Percentiles rank a stretch among this genome's conserved stretches.
Conservation (phyloP, 2,113 vertebrate genomes). For the Lathamus discolor region DNA sequence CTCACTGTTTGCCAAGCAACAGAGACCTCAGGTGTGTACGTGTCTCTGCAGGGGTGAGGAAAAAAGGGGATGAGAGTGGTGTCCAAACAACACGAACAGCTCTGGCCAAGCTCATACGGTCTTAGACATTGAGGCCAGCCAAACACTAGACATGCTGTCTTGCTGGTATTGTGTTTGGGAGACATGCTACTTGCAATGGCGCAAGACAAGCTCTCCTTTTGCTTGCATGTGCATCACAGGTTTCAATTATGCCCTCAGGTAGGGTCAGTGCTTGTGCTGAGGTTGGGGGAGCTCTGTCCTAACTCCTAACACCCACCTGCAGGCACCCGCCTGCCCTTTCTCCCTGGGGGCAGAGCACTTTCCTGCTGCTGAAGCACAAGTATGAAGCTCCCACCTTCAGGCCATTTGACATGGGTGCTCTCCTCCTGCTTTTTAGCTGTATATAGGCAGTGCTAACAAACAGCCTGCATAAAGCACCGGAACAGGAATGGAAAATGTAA, state of each 20-base stretch:
- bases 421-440: neutral
- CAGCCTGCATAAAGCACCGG: neutral
- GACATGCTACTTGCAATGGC: neutral
- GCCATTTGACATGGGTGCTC: neutral
- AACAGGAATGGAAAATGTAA: neutral
- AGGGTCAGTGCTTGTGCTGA: neutral
- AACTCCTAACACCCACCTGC: neutral
- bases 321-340: neutral
- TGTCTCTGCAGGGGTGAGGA: neutral
- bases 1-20: neutral
- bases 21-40: neutral
- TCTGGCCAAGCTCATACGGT: neutral
- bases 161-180: neutral
- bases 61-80: neutral
- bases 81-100: neutral
- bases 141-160: neutral
- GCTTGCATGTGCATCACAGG: neutral
- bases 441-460: neutral
- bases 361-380: neutral
- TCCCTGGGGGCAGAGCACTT: neutral
- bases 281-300: neutral
- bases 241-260: neutral
- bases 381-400: neutral
- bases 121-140: neutral
- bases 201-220: neutral